Evolutionary conservation across 2,888 invertebrate genomes (phyloP).

Genomic region (Tholera decimalis): DNA sequence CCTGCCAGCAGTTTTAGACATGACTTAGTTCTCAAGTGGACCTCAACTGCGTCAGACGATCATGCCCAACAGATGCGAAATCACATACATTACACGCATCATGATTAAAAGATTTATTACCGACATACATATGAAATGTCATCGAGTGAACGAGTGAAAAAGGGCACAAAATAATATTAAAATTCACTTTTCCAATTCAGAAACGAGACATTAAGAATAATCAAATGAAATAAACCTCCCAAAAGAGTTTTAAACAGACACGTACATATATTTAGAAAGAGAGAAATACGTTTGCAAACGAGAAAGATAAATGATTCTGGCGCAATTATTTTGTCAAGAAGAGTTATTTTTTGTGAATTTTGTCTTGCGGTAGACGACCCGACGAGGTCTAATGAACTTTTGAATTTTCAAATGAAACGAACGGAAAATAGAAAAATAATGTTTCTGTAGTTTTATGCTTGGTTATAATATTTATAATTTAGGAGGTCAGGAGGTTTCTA

Average conservation of each 20-base stretch:
- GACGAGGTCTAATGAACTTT: slow-evolving; percentile 61
- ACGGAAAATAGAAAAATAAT: too few relatives aligned
- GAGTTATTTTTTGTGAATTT: slow-evolving; percentile 51
- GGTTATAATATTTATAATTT: too few relatives aligned
- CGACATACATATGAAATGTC: slow-evolving; percentile 1
- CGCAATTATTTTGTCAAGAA: slow-evolving; percentile 60
- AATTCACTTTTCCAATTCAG: slow-evolving; percentile 22
- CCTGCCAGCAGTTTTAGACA: neutral
- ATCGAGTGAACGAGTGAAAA: slow-evolving; percentile 18
- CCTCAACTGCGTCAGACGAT: neutral
- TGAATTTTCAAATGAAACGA: too few relatives aligned
- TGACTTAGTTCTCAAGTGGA: slow-evolving; percentile 14
- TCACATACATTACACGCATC: slow-evolving; percentile 17
- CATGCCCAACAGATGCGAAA: slow-evolving; percentile 10
- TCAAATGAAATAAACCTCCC: slow-evolving; percentile 54
- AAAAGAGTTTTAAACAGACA: slow-evolving; percentile 47
- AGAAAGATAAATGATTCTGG: slow-evolving; percentile 62
- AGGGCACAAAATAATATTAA: slow-evolving; percentile 1
- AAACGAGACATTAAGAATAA: slow-evolving; percentile 42
- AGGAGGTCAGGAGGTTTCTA: too few relatives aligned
- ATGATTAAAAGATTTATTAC: slow-evolving; percentile 9
- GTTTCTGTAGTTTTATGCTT: too few relatives aligned
- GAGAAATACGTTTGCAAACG: slow-evolving; percentile 41
- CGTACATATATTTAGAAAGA: slow-evolving; percentile 41
- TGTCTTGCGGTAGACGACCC: slow-evolving; percentile 60